Base-by-base conservation (phyloP, 2,113 vertebrate genomes). In the Pardalotus punctatus region DNA sequence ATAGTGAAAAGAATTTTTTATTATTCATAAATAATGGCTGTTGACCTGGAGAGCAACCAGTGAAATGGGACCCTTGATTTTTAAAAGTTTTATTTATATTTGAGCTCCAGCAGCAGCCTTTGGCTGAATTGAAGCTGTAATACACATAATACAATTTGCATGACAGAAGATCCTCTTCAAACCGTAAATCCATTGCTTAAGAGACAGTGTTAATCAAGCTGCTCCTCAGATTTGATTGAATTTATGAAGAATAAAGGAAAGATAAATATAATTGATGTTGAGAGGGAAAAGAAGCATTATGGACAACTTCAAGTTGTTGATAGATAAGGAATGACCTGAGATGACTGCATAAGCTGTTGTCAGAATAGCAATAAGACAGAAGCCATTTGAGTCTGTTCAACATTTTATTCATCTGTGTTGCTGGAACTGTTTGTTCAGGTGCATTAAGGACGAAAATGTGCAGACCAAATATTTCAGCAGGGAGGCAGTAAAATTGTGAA, bases 241-340 rank as follows among this genome's bases (percentile, higher is more conserved):
- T 80, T 81, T 69, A 56, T 94, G 72, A 81, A 86, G 94, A 96
- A 92, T 60, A 51, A 36, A 73, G 33, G 88, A 94, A 86, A 57
- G 9, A 71, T 56, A 80, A 90, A 72, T 74, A 16, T 17, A 56
- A 51, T 33, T 67, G 47, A 22, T 64, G 29, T 35, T 45, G 43
- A 58, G 58, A 73, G 14, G 67, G 33, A 29, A 78, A 60, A 80
- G 31, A n/a, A 82, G 17, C 27, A 6, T 77, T 93, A 35, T 27
- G 23, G 38, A 62, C 42, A 71, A 50, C 42, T 81, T 69, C 18
- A 62, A 33, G 42, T 90, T 74, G 36, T 83, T 91, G 69, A 40
- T 57, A 85, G 48, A 25, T 70, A 66, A 76, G 38, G 53, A 88
- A 10, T 21, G 8, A 86, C 73, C 58, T 83, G 29, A 79, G 66